Evolutionary conservation across 2,797 vertebrate species (phyloP), one percentile per base, ranked within the genome.

Genomic region (Stomatorhinus walkeri): DNA sequence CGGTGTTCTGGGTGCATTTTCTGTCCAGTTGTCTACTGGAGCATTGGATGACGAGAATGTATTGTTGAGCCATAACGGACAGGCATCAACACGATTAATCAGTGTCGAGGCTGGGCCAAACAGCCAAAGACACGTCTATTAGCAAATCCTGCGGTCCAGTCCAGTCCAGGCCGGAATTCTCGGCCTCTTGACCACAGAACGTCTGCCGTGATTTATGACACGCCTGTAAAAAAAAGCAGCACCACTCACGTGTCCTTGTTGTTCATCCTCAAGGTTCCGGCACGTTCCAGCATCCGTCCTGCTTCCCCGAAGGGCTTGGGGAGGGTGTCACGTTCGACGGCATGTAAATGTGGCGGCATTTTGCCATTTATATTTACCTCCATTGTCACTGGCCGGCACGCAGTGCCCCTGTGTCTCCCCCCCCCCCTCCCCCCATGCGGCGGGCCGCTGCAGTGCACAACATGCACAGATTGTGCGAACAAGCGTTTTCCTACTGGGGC

Each of bases 11-110:
- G 91, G 92, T 92, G 90, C 94, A 95, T 95, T 95, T 93, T 96
- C 91, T 91, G 94, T 93, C 94, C 93, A 94, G 93, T 93, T 93
- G 93, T 91, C 94, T 92, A 92, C 83, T 94, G 93, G 95, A 95
- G 93, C 88, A 90, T 91, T 92, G 90, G 91, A 91, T 87, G 89
- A 59, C 64, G 90, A 87, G 36, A 49, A 91, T 91, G 92, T 91
- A 91, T 94, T 92, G 95, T 95, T 94, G 72, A 94, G 16, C 1
- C 14, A 40, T 40, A 81, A 81, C 1, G 4, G 64, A 32, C 61
- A 90, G 90, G 91, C 93, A 93, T 91, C 93, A 94, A 93, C 91
- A 92, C 92, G 90, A 92, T 93, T 94, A 94, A 95, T 91, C 92
- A 94, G 93, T 94, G 95, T 85, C 90, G 56, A n/a, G 92, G 49